Evolutionary conservation across 2,113 vertebrate species (phyloP), one percentile per base, ranked within the genome.

Genomic region (Pycnonotus jocosus): DNA sequence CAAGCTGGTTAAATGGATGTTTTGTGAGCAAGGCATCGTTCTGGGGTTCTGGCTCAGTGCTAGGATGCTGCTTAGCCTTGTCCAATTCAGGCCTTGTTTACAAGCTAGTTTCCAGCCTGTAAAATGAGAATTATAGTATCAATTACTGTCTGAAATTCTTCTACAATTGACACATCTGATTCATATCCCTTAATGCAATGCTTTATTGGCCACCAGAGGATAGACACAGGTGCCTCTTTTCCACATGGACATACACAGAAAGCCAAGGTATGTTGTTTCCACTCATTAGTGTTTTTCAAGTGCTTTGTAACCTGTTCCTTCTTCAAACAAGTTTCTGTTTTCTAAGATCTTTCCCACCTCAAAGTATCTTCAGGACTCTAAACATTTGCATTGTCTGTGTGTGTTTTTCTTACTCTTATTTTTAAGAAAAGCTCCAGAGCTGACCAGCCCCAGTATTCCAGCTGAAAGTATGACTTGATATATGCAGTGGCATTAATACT

Each of bases 401-500:
- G 27, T 69, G 44, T 38, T 80, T 73, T 79, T 77, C 45, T 93
- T 22, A 1, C 16, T 68, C 57, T 64, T 56, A 15, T 42, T 72
- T 50, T 91, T 60, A 51, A 78, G 90, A 53, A 80, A 38, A 85
- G 42, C 25, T 2, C 48, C 71, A 57, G 54, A 88, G 42, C 62
- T 95, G 84, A 76, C 90, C 87, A 82, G 35, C 38, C 2, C 3
- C n/a, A 22, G n/a, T 53, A 35, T 76, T 84, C 56, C 76, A 81
- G 65, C 73, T 90, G 72, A 83, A 90, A 71, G 37, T 38, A 61
- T 19, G 47, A 37, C n/a, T 84, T 92, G 76, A 65, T 13, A 1
- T 92, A 65, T 38, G 40, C 80, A 60, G 45, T 64, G 48, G 65
- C 53, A 88, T 92, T 95, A 94, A 87, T 96, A 71, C 65, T 93